Percentiles rank a stretch among this genome's conserved stretches.
These are phyloP conservation scores for Eristalinus sepulchralis DNA, from an alignment of 2,888 invertebrate genomes.

Conservation along the genomic window DNA sequence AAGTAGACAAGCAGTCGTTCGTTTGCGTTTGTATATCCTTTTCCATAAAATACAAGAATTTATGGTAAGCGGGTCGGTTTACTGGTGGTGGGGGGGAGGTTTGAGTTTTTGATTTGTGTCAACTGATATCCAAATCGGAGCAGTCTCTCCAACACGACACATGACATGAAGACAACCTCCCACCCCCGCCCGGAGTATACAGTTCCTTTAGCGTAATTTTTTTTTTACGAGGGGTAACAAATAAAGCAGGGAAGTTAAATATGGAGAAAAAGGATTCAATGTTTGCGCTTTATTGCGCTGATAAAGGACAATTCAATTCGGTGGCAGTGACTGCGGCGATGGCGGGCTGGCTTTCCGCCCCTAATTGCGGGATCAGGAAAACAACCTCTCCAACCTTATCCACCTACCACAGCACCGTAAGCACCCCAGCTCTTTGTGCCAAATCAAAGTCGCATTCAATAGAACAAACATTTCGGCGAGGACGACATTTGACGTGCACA, in stretches of 20 bases:
- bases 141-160: conserved; percentile 6
- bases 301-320: conserved; percentile 66
- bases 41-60: conserved; percentile 55
- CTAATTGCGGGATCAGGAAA: conserved; percentile 58
- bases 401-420: neutral
- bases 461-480: conserved; percentile 64
- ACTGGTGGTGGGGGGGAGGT: neutral
- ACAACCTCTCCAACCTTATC: neutral
- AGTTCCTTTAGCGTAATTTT: neutral
- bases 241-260: conserved; percentile 54
- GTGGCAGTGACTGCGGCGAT: conserved; percentile 25
- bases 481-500: conserved; percentile 53
- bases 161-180: conserved; percentile 31
- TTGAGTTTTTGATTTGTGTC: conserved; percentile 56
- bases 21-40: conserved; percentile 42
- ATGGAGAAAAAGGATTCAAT: conserved; percentile 52
- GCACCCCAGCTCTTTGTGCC: neutral
- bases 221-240: conserved; percentile 46
- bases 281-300: conserved; percentile 64
- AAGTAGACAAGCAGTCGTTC: conserved; percentile 81
- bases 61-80: conserved; percentile 46
- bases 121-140: conserved; percentile 57
- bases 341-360: conserved; percentile 8
- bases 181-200: neutral
- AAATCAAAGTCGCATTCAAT: conserved; percentile 67